Conservation (phyloP, 2,888 invertebrate genomes). For the Parascotia fuliginaria region DNA sequence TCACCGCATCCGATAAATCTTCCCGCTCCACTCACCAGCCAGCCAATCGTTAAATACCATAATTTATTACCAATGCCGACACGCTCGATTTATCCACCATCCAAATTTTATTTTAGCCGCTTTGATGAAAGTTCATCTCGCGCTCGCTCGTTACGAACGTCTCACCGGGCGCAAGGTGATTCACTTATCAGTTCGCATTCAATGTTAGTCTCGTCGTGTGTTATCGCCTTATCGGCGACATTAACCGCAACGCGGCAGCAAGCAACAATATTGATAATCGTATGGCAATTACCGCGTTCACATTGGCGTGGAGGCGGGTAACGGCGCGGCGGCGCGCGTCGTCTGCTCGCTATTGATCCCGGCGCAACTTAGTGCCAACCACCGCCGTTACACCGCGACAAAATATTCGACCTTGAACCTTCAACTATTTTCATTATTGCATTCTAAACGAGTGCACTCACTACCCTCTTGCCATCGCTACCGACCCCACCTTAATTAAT, state of each 20-base stretch:
- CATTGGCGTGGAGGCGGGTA: conserved; percentile 56
- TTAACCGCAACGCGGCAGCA: conserved; percentile 51
- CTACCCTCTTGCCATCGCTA: neutral
- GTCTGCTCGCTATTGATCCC: conserved; percentile 79
- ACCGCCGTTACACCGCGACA: conserved; percentile 63
- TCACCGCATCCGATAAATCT: conserved; percentile 60
- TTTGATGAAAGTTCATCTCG: conserved; percentile 19
- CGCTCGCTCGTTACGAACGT: conserved; percentile 21
- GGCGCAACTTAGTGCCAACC: conserved; percentile 70
- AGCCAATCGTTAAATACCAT: conserved; percentile 55
- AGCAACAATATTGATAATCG: conserved; percentile 64
- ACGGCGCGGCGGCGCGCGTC: conserved; percentile 74
- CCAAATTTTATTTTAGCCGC: conserved; percentile 27
- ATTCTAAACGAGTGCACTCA: conserved; percentile 51
- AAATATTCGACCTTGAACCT: conserved; percentile 79
- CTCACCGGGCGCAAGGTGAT: conserved; percentile 25
- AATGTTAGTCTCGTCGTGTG: conserved; percentile 41
- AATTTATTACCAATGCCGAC: conserved; percentile 44
- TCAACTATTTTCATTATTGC: conserved; percentile 63
- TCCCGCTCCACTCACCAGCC: conserved; percentile 45
- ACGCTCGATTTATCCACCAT: conserved; percentile 30
- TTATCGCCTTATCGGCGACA: conserved; percentile 54
- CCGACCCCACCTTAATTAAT: neutral
- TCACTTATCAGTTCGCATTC: conserved; percentile 43
- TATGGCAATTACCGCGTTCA: conserved; percentile 56